These are phyloP conservation scores for Thalassarche chlororhynchos DNA, from an alignment of 2,113 vertebrate species.

Conservation along the genomic window DNA sequence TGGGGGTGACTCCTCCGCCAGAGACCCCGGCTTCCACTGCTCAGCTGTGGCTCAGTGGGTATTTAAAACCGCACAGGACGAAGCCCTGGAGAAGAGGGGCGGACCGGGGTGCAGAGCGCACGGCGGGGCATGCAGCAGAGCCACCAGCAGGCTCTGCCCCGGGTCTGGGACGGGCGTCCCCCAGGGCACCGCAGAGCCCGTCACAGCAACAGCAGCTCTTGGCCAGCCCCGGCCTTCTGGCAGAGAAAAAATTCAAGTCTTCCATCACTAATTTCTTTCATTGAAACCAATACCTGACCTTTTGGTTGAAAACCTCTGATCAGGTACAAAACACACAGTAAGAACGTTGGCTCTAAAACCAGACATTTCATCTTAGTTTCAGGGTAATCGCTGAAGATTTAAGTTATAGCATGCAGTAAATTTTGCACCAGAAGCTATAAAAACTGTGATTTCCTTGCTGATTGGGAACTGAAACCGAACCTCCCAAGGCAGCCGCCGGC, in stretches of 20 bases:
- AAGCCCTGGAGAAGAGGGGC: background rate
- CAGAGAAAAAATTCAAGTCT: too few species aligned
- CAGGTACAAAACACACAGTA: background rate
- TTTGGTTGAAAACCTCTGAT: background rate
- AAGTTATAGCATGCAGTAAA: background rate
- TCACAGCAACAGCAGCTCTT: background rate
- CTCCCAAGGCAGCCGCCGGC: background rate
- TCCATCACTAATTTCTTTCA: background rate
- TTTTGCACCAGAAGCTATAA: background rate
- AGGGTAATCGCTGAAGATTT: background rate
- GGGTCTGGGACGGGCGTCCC: fast-evolving
- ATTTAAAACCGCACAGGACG: fast-evolving
- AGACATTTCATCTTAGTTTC: background rate
- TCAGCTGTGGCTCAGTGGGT: background rate
- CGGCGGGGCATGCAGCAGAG: fast-evolving
- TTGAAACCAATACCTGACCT: background rate
- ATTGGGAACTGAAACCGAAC: background rate
- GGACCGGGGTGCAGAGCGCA: background rate
- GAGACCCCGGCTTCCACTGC: background rate
- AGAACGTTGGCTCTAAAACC: background rate
- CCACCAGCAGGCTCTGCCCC: background rate
- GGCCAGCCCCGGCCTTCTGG: background rate
- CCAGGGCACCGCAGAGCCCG: background rate
- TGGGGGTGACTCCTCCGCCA: too few species aligned
- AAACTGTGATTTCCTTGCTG: background rate